phyloP scores from a whole-genome alignment of 2,797 vertebrate genomes.

The Podarcis lilfordi region DNA sequence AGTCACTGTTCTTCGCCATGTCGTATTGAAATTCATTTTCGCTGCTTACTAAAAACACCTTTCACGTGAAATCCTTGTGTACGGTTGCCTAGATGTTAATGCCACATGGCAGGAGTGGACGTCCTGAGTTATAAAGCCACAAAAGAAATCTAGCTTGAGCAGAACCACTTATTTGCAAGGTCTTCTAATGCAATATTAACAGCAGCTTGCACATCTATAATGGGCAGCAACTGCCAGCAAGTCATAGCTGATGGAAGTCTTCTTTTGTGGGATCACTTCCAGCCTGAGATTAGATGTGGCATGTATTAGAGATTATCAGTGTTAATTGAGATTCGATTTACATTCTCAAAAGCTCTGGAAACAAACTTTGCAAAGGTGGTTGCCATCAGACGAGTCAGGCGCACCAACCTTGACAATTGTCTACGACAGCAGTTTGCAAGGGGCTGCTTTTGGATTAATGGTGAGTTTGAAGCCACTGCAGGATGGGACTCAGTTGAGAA shows the following conservation, averaged over 20 bases:
- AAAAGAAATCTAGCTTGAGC: background rate
- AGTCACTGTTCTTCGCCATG: background rate
- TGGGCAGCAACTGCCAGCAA: background rate
- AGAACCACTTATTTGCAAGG: background rate
- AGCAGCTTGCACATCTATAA: background rate
- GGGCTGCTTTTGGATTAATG: background rate
- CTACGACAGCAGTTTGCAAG: background rate
- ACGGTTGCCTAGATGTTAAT: background rate
- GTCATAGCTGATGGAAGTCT: background rate
- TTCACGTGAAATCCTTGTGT: background rate
- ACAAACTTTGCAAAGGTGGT: background rate
- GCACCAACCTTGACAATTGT: background rate
- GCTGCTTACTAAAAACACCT: background rate
- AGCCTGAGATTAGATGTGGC: background rate
- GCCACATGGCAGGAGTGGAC: background rate
- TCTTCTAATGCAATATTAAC: background rate
- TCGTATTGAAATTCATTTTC: constrained; percentile 9
- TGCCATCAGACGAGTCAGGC: background rate
- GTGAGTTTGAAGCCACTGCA: background rate
- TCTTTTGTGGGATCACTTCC: background rate
- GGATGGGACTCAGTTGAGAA: background rate
- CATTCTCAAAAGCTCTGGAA: background rate
- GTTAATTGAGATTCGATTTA: background rate
- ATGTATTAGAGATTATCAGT: background rate
- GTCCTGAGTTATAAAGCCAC: background rate